Evolutionary conservation across 2,113 vertebrate species (phyloP).

Genomic region (Planiliza haematocheilus): DNA sequence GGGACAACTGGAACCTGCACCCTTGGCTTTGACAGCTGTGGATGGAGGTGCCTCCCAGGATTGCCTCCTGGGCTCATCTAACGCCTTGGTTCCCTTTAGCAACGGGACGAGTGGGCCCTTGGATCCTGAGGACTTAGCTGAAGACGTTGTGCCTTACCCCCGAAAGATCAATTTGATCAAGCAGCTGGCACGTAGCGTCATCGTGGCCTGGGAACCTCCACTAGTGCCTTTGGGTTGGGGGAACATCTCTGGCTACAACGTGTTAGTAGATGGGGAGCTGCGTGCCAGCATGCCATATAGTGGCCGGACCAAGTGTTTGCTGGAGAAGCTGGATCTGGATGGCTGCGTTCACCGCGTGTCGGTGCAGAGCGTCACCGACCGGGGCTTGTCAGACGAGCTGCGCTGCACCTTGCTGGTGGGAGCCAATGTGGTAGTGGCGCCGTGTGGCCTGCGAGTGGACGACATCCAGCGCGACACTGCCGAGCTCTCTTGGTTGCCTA

Average conservation of each 20-base stretch:
- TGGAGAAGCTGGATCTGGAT: constrained; percentile 94
- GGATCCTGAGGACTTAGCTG: constrained; percentile 91
- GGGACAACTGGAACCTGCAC: constrained; percentile 79
- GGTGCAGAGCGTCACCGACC: constrained; percentile 89
- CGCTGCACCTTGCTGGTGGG: constrained; percentile 95
- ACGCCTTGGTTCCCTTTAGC: constrained; percentile 77
- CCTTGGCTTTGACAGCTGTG: constrained; percentile 64
- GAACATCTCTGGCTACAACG: constrained; percentile 91
- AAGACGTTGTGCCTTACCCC: constrained; percentile 98
- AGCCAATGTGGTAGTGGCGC: constrained; percentile 92
- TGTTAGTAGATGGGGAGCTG: constrained; percentile 91
- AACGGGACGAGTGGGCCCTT: constrained; percentile 85
- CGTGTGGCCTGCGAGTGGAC: constrained; percentile 90
- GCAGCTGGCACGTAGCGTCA: constrained; percentile 96
- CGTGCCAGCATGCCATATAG: constrained; percentile 86
- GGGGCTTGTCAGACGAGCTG: constrained; percentile 91
- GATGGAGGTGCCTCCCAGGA: constrained; percentile 77
- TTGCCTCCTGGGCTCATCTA: constrained; percentile 60
- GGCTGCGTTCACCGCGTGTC: constrained; percentile 91
- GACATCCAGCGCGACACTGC: constrained; percentile 92
- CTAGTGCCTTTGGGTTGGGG: constrained; percentile 91
- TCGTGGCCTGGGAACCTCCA: constrained; percentile 97
- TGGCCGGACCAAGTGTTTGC: constrained; percentile 89
- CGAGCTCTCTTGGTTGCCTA: constrained; percentile 94
- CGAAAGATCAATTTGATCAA: constrained; percentile 96